Percentiles rank a stretch among this genome's conserved stretches.
These are phyloP conservation scores for Mycteria americana DNA, from an alignment of 2,797 vertebrate species.

Conservation along the genomic window DNA sequence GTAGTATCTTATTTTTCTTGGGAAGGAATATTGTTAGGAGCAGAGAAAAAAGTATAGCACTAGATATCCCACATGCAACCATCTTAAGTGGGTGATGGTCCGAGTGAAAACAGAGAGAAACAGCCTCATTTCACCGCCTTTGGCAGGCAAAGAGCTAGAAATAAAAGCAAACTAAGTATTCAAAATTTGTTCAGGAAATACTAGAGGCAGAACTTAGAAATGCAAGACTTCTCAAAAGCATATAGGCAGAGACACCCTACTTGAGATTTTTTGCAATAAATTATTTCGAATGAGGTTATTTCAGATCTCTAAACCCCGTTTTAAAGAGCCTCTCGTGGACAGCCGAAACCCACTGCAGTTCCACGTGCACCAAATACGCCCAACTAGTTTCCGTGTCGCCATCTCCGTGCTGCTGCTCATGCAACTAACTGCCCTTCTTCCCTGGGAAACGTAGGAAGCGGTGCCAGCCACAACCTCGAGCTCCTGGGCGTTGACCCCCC, in stretches of 20 bases:
- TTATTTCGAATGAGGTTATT: not conserved
- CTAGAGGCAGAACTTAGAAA: not conserved
- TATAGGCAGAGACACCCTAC: accelerated
- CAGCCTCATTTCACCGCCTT: not conserved
- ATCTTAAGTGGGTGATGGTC: not conserved
- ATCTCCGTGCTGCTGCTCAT: accelerated
- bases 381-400: accelerated
- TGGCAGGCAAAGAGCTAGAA: not conserved
- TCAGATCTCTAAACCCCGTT: accelerated
- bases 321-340: accelerated
- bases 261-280: not conserved
- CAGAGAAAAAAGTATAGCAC: not conserved
- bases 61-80: not conserved
- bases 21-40: not conserved
- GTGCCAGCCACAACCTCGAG: not conserved
- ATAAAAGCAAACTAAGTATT: not conserved
- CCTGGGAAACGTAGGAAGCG: accelerated
- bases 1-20: not conserved
- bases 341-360: not conserved
- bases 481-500: not conserved
- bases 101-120: not conserved
- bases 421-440: accelerated
- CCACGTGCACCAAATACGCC: accelerated
- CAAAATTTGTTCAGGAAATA: not conserved
- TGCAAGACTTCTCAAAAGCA: accelerated